These are phyloP conservation scores for Monopterus albus DNA, from an alignment of 2,113 vertebrate species.

Conservation along the genomic window DNA sequence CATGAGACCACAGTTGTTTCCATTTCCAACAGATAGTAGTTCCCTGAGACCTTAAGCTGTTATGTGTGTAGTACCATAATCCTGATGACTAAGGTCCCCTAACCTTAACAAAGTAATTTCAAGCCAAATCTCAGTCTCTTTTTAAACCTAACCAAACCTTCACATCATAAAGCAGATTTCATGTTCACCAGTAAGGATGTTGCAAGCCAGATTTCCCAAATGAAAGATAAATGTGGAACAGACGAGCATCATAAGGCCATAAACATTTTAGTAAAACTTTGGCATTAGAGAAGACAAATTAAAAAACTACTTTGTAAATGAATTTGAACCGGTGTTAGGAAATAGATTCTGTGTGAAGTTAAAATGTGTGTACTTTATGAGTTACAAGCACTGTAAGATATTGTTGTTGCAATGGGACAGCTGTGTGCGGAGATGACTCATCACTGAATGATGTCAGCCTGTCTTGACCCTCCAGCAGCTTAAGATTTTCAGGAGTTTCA, in stretches of 20 bases:
- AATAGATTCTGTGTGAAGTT: not conserved
- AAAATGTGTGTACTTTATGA: slow-evolving; percentile 3
- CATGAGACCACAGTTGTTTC: too few species aligned
- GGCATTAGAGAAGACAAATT: not conserved
- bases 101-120: not conserved
- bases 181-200: not conserved
- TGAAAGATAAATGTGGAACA: slow-evolving; percentile 4
- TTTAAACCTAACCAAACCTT: not conserved
- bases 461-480: not conserved
- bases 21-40: too few species aligned
- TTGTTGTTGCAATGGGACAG: not conserved
- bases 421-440: not conserved
- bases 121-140: not conserved
- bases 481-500: slow-evolving; percentile 15
- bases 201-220: slow-evolving; percentile 15
- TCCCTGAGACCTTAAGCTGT: too few species aligned
- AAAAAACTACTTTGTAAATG: too few species aligned
- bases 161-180: not conserved
- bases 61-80: not conserved
- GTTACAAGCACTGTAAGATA: not conserved
- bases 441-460: slow-evolving; percentile 6
- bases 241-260: not conserved
- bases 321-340: not conserved
- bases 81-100: not conserved
- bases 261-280: not conserved